phyloP scores from a whole-genome alignment of 2,113 vertebrate species.

The Isurus oxyrinchus region DNA sequence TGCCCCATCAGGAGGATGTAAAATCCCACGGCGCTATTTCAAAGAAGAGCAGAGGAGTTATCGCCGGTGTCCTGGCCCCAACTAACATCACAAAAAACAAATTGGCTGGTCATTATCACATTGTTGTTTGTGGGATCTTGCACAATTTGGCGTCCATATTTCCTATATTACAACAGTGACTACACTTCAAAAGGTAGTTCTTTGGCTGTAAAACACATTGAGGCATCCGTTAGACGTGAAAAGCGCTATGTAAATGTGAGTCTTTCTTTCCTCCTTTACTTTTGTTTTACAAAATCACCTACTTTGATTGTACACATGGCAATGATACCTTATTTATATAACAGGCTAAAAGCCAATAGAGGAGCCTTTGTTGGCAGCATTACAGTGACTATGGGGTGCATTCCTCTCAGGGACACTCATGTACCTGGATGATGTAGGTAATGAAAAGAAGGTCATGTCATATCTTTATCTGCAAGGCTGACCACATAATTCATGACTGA shows the following conservation, averaged over 20 bases:
- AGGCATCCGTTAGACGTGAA: neutral
- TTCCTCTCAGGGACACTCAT: neutral
- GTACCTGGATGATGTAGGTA: neutral
- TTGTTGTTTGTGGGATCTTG: neutral
- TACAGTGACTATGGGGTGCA: neutral
- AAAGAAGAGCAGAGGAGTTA: neutral
- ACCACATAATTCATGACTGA: neutral
- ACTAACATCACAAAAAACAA: neutral
- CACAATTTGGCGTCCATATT: neutral
- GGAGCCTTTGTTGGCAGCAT: neutral
- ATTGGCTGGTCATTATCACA: neutral
- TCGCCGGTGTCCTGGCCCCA: neutral
- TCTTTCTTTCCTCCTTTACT: neutral
- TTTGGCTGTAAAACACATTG: neutral
- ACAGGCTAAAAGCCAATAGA: neutral
- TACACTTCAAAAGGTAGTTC: neutral
- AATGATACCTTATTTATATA: neutral
- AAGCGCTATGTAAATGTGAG: neutral
- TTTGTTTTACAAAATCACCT: neutral
- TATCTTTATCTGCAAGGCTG: constrained; percentile 8
- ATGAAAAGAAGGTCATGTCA: neutral
- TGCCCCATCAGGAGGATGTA: neutral
- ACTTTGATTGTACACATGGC: neutral
- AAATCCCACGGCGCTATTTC: neutral
- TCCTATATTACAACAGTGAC: neutral